Conservation (phyloP, 2,113 vertebrate genomes). For the Saguinus imperator region DNA sequence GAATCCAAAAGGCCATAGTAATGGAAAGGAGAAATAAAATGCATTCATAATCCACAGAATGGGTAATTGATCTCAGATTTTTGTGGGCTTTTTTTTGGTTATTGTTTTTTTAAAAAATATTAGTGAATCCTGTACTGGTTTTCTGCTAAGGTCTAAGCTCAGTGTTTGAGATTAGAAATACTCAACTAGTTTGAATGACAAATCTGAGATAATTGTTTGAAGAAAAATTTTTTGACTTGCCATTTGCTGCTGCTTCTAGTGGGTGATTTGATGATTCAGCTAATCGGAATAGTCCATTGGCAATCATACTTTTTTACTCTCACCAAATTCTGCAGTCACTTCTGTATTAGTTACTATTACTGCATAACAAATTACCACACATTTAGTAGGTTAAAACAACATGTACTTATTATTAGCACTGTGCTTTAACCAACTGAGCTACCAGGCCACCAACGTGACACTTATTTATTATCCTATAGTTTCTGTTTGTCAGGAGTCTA, state of each 20-base stretch:
- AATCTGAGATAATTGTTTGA: background rate
- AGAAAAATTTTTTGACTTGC: background rate
- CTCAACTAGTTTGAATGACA: background rate
- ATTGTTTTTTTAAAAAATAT: background rate
- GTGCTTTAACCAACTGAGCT: background rate
- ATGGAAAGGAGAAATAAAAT: background rate
- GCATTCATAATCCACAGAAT: background rate
- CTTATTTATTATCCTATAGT: background rate
- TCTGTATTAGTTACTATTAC: background rate
- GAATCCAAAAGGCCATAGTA: background rate
- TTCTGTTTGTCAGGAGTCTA: background rate
- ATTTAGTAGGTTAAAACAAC: background rate
- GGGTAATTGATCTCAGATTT: background rate
- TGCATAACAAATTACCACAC: background rate
- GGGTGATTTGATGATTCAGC: background rate
- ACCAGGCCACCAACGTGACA: background rate
- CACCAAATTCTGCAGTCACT: background rate
- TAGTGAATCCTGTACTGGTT: background rate
- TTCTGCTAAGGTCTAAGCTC: background rate
- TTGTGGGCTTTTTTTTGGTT: background rate
- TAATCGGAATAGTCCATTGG: background rate
- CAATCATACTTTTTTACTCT: background rate
- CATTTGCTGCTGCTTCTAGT: background rate
- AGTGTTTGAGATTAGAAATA: background rate
- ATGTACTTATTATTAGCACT: background rate